Conservation (phyloP, 2,888 invertebrate genomes). For the Entomobrya proxima region DNA sequence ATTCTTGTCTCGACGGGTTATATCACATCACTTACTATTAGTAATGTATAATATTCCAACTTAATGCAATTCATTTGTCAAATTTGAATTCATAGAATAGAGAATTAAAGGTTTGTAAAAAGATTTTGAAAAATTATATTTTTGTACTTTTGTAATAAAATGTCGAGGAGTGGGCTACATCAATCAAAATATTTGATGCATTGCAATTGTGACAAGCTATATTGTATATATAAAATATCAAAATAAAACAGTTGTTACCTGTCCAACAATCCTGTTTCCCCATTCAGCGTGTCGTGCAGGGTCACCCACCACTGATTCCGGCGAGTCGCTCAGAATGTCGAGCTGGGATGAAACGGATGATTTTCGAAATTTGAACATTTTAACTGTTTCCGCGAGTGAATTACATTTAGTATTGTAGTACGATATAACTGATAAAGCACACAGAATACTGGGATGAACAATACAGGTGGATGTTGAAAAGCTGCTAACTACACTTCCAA, state of each 20-base stretch:
- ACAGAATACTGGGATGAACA: conserved; percentile 46
- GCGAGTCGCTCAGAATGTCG: conserved; percentile 35
- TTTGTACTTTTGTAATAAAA: too few species aligned
- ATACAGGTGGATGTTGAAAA: conserved; percentile 39
- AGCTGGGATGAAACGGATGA: conserved; percentile 50
- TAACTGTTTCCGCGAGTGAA: conserved; percentile 13
- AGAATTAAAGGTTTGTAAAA: too few species aligned
- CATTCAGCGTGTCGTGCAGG: not conserved
- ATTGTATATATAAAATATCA: not conserved
- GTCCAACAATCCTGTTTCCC: not conserved
- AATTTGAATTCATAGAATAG: too few species aligned
- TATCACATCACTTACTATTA: too few species aligned
- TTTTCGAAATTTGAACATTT: conserved; percentile 68
- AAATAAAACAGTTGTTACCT: conserved; percentile 26
- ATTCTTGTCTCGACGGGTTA: too few species aligned
- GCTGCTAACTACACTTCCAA: conserved; percentile 28
- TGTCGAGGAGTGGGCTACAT: not conserved
- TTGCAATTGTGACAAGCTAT: not conserved
- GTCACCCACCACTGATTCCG: conserved; percentile 31
- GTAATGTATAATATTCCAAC: too few species aligned
- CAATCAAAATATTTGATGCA: not conserved
- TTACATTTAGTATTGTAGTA: conserved; percentile 52
- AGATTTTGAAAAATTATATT: too few species aligned
- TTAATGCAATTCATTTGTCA: too few species aligned
- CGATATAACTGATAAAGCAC: conserved; percentile 34